These are phyloP conservation scores for Glaucopsyche alexis DNA, from an alignment of 2,888 invertebrate genomes.

Conservation along the genomic window DNA sequence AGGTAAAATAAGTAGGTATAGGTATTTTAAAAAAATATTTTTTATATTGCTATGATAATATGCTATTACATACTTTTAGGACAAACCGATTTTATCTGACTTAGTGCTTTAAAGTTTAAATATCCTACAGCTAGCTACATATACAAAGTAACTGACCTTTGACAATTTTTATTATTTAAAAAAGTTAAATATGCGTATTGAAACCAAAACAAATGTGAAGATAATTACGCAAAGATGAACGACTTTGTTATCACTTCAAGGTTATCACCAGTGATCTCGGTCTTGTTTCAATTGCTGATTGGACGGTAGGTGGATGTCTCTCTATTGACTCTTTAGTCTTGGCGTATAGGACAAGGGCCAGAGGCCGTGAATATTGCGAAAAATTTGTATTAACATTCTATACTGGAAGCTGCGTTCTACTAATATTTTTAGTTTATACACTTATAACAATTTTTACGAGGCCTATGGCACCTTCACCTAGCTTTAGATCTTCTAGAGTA, in stretches of 20 bases:
- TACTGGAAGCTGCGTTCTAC: too few relatives aligned
- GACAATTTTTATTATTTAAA: not conserved
- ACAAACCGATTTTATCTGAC: too few relatives aligned
- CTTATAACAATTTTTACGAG: too few relatives aligned
- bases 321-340: not conserved
- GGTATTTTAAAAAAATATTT: not conserved
- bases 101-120: not conserved
- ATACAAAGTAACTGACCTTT: slow-evolving; percentile 5
- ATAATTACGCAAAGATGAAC: slow-evolving; percentile 21
- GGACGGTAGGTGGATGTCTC: not conserved
- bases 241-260: slow-evolving; percentile 19
- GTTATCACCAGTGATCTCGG: not conserved
- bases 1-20: too few relatives aligned
- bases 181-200: not conserved
- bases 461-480: too few relatives aligned
- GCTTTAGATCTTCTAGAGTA: too few relatives aligned
- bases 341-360: not conserved
- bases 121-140: not conserved
- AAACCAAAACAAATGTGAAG: slow-evolving; percentile 12
- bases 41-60: not conserved
- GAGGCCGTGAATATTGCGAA: not conserved
- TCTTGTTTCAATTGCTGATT: not conserved
- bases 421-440: too few relatives aligned
- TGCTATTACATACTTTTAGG: too few relatives aligned
- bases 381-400: too few relatives aligned